Evolutionary conservation across 2,113 vertebrate genomes (phyloP), one percentile per base, ranked within the genome.

Genomic region (Pluvianellus socialis): DNA sequence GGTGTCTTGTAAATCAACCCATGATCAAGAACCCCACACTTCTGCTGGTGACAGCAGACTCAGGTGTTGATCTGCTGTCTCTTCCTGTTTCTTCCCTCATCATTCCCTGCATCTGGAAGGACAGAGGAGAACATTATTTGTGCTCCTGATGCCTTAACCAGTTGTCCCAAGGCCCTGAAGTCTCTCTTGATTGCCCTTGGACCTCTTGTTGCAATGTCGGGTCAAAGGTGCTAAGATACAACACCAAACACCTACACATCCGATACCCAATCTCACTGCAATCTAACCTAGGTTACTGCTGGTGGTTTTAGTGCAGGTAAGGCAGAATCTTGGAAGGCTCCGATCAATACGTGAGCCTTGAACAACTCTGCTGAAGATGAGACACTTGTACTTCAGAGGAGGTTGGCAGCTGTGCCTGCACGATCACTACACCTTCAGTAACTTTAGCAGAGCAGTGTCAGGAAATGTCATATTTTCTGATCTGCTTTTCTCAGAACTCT

Each of bases 301-400:
- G 10, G 58, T 53, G 18, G 10, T 35, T 62, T 71, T 74, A 30
- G 24, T 17, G 26, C 8, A 58, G 26, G 8, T 45, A 20, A 87
- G 38, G n/a, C 28, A 55, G 74, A 67, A 33, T 5, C 33, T 56
- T 59, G 35, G 44, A 72, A 61, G 40, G 22, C 19, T 95, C 50
- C 3, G 8, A 38, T 67, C 38, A 47, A 0, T 50, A 55, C 0
- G 0, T 22, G 32, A 77, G 30, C 40, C 16, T 44, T 81, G 50
- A 91, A 28, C 1, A 6, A 67, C 38, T 7, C 42, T 71, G 30
- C 33, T 49, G 70, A 74, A 81, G 56, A 52, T 32, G 62, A 83
- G 45, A 50, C 32, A 16, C 7, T 38, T 42, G 27, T 30, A 11
- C 23, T 82, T 92, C 47, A 61, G 35, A 47, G 50, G 42, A 61